A percentile compares a stretch with the other conserved stretches of the same genome.
phyloP scores from a whole-genome alignment of 1,140 invertebrate genomes.

The Colletes gigas region DNA sequence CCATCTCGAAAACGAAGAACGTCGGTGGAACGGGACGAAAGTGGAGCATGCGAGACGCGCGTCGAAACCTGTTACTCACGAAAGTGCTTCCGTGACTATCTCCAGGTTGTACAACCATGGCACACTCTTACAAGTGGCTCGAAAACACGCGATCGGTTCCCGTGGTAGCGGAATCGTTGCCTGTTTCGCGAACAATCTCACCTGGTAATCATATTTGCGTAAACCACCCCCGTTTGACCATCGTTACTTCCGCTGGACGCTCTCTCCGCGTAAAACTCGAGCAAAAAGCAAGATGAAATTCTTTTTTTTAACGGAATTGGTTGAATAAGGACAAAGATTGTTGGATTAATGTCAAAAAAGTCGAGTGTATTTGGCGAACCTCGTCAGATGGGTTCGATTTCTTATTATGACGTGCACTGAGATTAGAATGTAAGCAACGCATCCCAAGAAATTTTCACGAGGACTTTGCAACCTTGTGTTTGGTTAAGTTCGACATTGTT shows the following conservation, averaged over 20 bases:
- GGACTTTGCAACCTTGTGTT: too few relatives aligned
- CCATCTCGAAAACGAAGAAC: conserved; percentile 20
- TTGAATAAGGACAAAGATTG: too few relatives aligned
- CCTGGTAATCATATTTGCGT: conserved; percentile 36
- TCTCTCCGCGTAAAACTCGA: neutral
- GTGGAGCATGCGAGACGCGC: conserved; percentile 57
- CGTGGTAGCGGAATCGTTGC: conserved; percentile 1
- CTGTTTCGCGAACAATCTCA: conserved; percentile 6
- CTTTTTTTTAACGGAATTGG: too few relatives aligned
- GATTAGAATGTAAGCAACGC: too few relatives aligned
- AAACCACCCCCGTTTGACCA: neutral
- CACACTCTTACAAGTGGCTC: conserved; percentile 56
- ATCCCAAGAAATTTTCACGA: too few relatives aligned
- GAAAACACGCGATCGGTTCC: conserved; percentile 53
- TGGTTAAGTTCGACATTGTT: too few relatives aligned
- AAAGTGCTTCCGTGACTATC: conserved; percentile 64
- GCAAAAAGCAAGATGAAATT: too few relatives aligned
- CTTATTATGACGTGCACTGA: too few relatives aligned
- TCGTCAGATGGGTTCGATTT: too few relatives aligned
- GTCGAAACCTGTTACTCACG: conserved; percentile 66
- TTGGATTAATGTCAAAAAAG: too few relatives aligned
- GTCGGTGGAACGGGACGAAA: conserved; percentile 21
- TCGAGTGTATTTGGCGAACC: too few relatives aligned
- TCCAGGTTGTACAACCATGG: conserved; percentile 43
- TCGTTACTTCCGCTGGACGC: conserved; percentile 13